Percentiles rank a stretch among this genome's conserved stretches.
Conservation (phyloP, 2,888 invertebrate species). For the Automeris io region DNA sequence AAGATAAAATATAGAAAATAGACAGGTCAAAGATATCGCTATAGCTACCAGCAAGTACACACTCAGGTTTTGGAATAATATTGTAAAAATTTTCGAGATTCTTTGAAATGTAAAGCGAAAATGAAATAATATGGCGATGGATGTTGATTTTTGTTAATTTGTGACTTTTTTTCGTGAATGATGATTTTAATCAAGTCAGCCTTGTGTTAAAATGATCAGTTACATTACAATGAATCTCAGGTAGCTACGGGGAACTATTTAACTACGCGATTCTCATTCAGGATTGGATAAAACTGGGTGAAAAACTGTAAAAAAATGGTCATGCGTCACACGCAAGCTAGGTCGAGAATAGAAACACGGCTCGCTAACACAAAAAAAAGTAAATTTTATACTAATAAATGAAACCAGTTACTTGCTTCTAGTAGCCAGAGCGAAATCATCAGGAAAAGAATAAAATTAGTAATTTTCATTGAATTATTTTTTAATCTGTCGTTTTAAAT, state of each 20-base stretch:
- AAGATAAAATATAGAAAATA: slow-evolving; percentile 53
- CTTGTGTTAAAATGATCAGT: slow-evolving; percentile 4
- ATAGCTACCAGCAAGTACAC: slow-evolving; percentile 77
- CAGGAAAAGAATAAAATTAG: slow-evolving; percentile 49
- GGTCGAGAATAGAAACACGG: slow-evolving; percentile 33
- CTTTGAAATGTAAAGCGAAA: slow-evolving; percentile 50
- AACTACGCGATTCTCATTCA: slow-evolving; percentile 61
- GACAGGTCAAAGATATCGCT: slow-evolving; percentile 57
- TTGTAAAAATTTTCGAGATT: slow-evolving; percentile 44
- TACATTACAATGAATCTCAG: slow-evolving; percentile 69
- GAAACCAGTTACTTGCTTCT: slow-evolving; percentile 71
- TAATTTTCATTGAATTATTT: slow-evolving; percentile 22
- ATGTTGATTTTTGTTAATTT: too few relatives aligned
- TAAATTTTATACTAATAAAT: slow-evolving; percentile 24
- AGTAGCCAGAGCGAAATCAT: slow-evolving; percentile 75
- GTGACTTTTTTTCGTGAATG: slow-evolving; percentile 1
- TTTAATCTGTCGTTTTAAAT: too few relatives aligned
- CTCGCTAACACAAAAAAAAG: slow-evolving; percentile 58
- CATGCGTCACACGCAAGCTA: slow-evolving; percentile 62
- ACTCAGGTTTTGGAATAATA: slow-evolving; percentile 42
- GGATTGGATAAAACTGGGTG: slow-evolving; percentile 22
- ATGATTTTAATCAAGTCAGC: slow-evolving; percentile 1
- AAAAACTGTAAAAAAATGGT: slow-evolving; percentile 25
- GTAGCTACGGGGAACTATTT: slow-evolving; percentile 60
- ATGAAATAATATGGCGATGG: slow-evolving; percentile 9